A percentile compares a stretch with the other conserved stretches of the same genome.
These are phyloP conservation scores for Platynereis dumerilii DNA, from an alignment of 2,888 invertebrate genomes.

Conservation along the genomic window DNA sequence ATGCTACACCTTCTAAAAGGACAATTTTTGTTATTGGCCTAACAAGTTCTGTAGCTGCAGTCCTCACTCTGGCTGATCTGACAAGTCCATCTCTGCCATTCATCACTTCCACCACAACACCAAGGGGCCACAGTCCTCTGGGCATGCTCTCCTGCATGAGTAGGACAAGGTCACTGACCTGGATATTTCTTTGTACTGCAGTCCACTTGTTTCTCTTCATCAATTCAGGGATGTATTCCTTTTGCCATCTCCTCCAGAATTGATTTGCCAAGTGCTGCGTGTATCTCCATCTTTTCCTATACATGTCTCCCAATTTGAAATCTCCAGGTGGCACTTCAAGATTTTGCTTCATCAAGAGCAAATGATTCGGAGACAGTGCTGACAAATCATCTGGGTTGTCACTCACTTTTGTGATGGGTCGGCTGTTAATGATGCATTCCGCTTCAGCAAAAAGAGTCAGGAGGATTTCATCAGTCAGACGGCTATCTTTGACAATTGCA, in stretches of 20 bases:
- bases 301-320: slow-evolving; percentile 17
- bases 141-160: too few species aligned
- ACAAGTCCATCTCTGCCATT: slow-evolving; percentile 19
- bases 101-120: slow-evolving; percentile 19
- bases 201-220: slow-evolving; percentile 22
- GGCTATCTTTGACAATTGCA: slow-evolving; percentile 24
- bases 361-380: slow-evolving; percentile 26
- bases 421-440: slow-evolving; percentile 32
- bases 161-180: slow-evolving; percentile 29
- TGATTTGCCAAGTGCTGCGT: slow-evolving; percentile 24
- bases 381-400: slow-evolving; percentile 12
- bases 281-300: slow-evolving; percentile 17
- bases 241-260: slow-evolving; percentile 27
- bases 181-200: too few species aligned
- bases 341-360: slow-evolving; percentile 24
- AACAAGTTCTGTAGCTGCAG: too few species aligned
- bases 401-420: slow-evolving; percentile 33
- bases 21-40: too few species aligned
- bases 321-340: slow-evolving; percentile 16
- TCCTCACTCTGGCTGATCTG: too few species aligned
- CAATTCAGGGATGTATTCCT: slow-evolving; percentile 16
- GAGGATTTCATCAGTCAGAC: slow-evolving; percentile 31
- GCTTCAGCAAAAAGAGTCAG: slow-evolving; percentile 36
- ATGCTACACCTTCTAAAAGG: too few species aligned
- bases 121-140: slow-evolving; percentile 24